These are phyloP conservation scores for Crematogaster levior DNA, from an alignment of 2,888 invertebrate genomes.

Conservation along the genomic window DNA sequence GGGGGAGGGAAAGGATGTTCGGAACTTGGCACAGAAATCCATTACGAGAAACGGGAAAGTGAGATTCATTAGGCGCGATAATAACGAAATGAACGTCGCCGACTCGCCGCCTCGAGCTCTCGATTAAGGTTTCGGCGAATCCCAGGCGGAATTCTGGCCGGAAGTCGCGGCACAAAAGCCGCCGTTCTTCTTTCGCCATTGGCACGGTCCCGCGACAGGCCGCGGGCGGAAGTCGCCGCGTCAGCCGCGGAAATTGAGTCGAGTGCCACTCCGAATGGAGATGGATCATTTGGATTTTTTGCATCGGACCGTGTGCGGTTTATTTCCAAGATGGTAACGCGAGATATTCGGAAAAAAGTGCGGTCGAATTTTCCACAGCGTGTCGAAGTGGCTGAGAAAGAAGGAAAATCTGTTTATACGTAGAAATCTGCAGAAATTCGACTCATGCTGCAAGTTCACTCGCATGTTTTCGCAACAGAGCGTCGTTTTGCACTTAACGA, in stretches of 20 bases:
- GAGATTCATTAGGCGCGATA: conserved; percentile 80
- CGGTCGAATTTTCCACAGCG: not conserved
- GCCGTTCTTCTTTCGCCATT: conserved; percentile 43
- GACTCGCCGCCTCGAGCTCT: conserved; percentile 54
- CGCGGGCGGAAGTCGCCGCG: conserved; percentile 13
- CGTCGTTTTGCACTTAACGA: not conserved
- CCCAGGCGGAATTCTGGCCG: conserved; percentile 36
- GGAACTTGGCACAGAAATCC: conserved; percentile 79
- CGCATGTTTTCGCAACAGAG: not conserved
- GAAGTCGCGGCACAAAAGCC: conserved; percentile 51
- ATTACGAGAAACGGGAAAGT: conserved; percentile 70
- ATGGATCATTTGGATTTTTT: conserved; percentile 51
- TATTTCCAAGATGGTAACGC: not conserved
- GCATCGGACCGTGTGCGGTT: conserved; percentile 11
- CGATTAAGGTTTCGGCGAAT: conserved; percentile 67
- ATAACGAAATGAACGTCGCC: conserved; percentile 80
- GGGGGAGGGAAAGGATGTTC: conserved; percentile 53
- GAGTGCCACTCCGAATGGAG: conserved; percentile 26
- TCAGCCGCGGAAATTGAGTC: conserved; percentile 44
- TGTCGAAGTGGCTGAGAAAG: not conserved
- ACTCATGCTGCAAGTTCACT: not conserved
- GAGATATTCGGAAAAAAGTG: not conserved
- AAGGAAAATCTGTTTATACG: not conserved
- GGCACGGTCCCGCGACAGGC: not conserved
- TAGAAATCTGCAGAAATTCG: no score